These are phyloP conservation scores for Crocidura indochinensis DNA, from an alignment of 2,797 vertebrate genomes.

Conservation along the genomic window DNA sequence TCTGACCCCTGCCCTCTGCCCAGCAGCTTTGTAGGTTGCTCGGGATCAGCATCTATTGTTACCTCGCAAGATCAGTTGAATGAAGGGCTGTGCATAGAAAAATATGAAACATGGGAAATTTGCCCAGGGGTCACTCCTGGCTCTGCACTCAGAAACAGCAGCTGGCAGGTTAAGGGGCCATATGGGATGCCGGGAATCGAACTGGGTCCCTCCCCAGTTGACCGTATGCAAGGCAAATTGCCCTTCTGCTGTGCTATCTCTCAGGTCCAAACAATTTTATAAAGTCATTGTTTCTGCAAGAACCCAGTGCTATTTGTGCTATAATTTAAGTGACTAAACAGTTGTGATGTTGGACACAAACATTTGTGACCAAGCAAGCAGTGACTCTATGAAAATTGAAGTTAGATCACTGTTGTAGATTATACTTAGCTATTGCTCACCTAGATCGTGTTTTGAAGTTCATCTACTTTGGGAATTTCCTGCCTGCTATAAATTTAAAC, in stretches of 20 bases:
- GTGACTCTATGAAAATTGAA: slow-evolving; percentile 10
- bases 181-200: too few species aligned
- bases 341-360: too few species aligned
- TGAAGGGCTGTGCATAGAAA: not conserved
- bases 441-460: slow-evolving; percentile 33
- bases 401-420: not conserved
- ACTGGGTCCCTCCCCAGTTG: too few species aligned
- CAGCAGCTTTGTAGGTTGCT: not conserved
- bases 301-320: slow-evolving; percentile 32
- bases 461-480: slow-evolving; percentile 74
- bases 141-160: too few species aligned
- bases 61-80: not conserved
- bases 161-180: too few species aligned
- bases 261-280: not conserved
- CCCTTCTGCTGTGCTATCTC: too few species aligned
- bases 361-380: too few species aligned
- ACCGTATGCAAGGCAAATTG: too few species aligned
- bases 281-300: slow-evolving; percentile 25
- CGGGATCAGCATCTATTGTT: not conserved
- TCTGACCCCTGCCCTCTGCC: not conserved
- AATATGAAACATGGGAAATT: not conserved
- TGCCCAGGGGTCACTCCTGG: too few species aligned
- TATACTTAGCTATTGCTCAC: not conserved
- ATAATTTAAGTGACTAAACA: slow-evolving; percentile 39
- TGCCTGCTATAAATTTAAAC: slow-evolving; percentile 59